Conservation (phyloP, 1,140 invertebrate species). For the Gryllus bimaculatus region DNA sequence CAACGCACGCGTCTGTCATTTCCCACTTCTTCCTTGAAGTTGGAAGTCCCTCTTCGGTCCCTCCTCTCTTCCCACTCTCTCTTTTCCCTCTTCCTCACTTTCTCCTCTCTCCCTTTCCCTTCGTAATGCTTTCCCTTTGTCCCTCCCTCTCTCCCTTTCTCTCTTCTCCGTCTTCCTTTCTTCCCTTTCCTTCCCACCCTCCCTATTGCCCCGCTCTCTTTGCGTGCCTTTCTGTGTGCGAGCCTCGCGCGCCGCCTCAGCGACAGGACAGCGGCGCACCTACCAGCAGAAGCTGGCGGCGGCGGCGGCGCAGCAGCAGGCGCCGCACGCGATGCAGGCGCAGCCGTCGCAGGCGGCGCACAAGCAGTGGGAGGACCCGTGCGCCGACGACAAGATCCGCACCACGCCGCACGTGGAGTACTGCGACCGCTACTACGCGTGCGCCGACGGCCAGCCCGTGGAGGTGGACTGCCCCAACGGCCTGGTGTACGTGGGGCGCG, state of each 20-base stretch:
- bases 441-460: slow-evolving; percentile 61
- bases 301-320: not conserved
- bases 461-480: slow-evolving; percentile 84
- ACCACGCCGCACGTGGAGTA: slow-evolving; percentile 67
- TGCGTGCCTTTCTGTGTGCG: not conserved
- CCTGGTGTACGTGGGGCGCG: slow-evolving; percentile 74
- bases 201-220: too few species aligned
- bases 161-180: too few species aligned
- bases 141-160: too few species aligned
- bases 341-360: not conserved
- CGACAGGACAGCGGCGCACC: not conserved
- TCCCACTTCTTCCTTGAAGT: too few species aligned
- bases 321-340: too few species aligned
- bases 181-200: too few species aligned
- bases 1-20: too few species aligned
- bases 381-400: slow-evolving; percentile 56
- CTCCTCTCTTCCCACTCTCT: too few species aligned
- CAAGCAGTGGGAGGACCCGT: slow-evolving; percentile 45
- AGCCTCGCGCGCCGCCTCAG: not conserved
- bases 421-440: slow-evolving; percentile 83
- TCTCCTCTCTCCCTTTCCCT: too few species aligned
- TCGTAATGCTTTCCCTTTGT: too few species aligned
- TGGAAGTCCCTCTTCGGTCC: too few species aligned
- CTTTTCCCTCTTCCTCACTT: too few species aligned
- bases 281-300: not conserved